These are phyloP conservation scores for Lethrus apterus DNA, from an alignment of 1,140 invertebrate genomes.

Conservation along the genomic window DNA sequence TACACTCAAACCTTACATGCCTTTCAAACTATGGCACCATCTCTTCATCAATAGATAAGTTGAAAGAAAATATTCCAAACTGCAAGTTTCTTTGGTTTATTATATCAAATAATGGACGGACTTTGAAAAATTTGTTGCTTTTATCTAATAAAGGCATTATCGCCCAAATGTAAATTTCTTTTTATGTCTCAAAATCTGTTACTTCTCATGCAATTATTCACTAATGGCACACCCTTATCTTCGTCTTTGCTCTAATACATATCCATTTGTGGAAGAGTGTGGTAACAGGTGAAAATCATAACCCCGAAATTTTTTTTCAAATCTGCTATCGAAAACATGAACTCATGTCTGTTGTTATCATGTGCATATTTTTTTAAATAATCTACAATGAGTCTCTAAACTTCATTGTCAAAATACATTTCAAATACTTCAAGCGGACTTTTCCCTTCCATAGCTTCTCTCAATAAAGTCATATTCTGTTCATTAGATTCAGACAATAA, in stretches of 20 bases:
- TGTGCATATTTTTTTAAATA: slow-evolving; percentile 4
- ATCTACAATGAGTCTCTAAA: not conserved
- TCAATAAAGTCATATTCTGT: too few species aligned
- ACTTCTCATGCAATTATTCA: slow-evolving; percentile 16
- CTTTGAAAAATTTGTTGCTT: slow-evolving; percentile 35
- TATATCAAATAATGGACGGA: slow-evolving; percentile 24
- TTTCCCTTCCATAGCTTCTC: not conserved
- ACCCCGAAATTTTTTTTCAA: slow-evolving; percentile 2
- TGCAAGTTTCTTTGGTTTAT: slow-evolving; percentile 38
- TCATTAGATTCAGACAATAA: too few species aligned
- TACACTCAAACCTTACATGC: slow-evolving; percentile 45
- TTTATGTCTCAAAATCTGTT: slow-evolving; percentile 20
- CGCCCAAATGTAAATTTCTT: slow-evolving; percentile 26
- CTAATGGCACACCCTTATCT: slow-evolving; percentile 10
- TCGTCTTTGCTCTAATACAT: slow-evolving; percentile 19
- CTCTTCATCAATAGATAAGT: slow-evolving; percentile 43
- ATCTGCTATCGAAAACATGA: not conserved
- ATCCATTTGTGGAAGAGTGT: not conserved
- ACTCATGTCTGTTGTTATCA: not conserved
- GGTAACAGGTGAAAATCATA: not conserved
- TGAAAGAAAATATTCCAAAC: slow-evolving; percentile 37
- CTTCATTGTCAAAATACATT: not conserved
- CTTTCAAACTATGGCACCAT: slow-evolving; percentile 47
- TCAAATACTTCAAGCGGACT: not conserved
- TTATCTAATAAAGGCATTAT: slow-evolving; percentile 31